A percentile compares a stretch with the other conserved stretches of the same genome.
These are phyloP conservation scores for Megalurothrips usitatus DNA, from an alignment of 2,888 invertebrate genomes.

Conservation along the genomic window DNA sequence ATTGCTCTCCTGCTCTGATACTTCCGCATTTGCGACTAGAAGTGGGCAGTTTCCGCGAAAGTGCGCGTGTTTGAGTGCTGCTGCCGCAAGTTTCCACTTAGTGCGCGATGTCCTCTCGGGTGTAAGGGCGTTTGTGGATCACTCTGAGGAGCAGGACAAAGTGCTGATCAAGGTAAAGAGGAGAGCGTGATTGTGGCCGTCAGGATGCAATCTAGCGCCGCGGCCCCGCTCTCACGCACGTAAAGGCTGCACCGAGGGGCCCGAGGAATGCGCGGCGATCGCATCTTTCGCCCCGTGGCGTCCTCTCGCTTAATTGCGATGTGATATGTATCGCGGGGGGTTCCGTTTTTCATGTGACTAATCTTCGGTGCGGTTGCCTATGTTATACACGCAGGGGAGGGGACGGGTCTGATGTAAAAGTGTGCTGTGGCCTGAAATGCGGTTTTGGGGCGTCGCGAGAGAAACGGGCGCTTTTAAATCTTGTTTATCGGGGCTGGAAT, in stretches of 20 bases:
- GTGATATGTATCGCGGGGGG: not conserved
- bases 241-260: no score
- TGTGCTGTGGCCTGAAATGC: not conserved
- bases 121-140: not conserved
- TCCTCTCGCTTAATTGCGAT: not conserved
- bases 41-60: no score
- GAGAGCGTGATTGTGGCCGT: not conserved
- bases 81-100: no score
- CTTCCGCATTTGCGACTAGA: not conserved
- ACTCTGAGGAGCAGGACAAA: not conserved
- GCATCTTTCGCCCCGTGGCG: no score
- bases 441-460: not conserved
- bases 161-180: constrained; percentile 21
- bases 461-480: no score
- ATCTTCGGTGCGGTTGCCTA: constrained; percentile 3
- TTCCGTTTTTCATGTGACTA: not conserved
- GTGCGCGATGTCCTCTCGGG: no score
- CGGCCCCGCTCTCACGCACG: not conserved
- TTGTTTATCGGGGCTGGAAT: not conserved
- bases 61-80: no score
- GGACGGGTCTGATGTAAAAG: not conserved
- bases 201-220: not conserved
- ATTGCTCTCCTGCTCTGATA: not conserved
- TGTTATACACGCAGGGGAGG: not conserved
- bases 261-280: no score